A percentile compares a stretch with the other conserved stretches of the same genome.
Conservation (phyloP, 2,888 invertebrate species). For the Napeogenes sylphis region DNA sequence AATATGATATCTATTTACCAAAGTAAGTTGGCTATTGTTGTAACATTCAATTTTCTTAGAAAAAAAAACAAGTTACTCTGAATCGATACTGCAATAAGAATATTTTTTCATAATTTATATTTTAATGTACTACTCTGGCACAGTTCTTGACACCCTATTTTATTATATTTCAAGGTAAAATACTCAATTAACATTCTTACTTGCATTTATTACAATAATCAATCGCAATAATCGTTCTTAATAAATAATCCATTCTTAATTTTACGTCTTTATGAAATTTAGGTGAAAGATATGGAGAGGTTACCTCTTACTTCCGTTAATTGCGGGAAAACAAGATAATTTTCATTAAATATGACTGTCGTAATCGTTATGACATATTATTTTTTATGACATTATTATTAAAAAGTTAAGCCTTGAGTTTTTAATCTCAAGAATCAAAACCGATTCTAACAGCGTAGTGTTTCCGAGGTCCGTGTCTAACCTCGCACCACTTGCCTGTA, state of each 20-base stretch:
- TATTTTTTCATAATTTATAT: not conserved
- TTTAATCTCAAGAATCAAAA: constrained; percentile 17
- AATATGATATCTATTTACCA: too few relatives aligned
- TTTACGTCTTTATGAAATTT: not conserved
- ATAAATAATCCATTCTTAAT: not conserved
- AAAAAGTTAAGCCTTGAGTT: not conserved
- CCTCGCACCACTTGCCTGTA: constrained; percentile 68
- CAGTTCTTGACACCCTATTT: constrained; percentile 11
- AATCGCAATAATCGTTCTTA: not conserved
- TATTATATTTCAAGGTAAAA: constrained; percentile 10
- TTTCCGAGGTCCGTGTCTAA: constrained; percentile 58
- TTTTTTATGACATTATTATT: too few relatives aligned
- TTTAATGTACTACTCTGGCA: constrained; percentile 6
- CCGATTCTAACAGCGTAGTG: constrained; percentile 19
- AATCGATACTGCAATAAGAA: not conserved
- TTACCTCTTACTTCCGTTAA: too few relatives aligned
- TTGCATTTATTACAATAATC: not conserved
- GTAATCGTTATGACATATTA: too few relatives aligned
- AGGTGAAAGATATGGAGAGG: too few relatives aligned
- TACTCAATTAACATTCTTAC: not conserved
- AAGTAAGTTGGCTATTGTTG: too few relatives aligned
- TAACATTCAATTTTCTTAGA: too few relatives aligned
- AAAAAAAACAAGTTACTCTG: not conserved
- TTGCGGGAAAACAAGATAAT: too few relatives aligned
- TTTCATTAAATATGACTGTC: too few relatives aligned